Evolutionary conservation across 2,888 invertebrate genomes (phyloP), one percentile per base, ranked within the genome.

Genomic region (Scelioninae gen. 2): DNA sequence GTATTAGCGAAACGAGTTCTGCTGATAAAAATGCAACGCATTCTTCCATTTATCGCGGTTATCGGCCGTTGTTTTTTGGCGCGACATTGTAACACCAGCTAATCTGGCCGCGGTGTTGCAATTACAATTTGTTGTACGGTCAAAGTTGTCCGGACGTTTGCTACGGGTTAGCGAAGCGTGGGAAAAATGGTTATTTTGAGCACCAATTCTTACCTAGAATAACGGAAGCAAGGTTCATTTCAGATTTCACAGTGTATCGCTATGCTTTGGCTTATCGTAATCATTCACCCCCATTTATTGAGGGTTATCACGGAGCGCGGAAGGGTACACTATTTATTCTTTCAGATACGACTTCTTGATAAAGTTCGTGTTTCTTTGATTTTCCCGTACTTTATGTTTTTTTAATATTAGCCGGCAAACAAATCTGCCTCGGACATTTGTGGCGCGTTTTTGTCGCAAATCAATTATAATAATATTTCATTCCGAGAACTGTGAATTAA

Each of bases 301-400:
- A 69, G 78, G 78, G 80, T 81, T 82, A 82, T 82, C 82, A 75
- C 73, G 77, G 74, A 75, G 67, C 48, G 77, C 74, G 65, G 78
- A 78, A 77, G 81, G 80, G 78, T 80, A 78, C 77, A 68, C 61
- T 82, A 79, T 82, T 82, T 82, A 81, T 81, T 79, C 75, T 79
- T 64, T 52, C 68, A 74, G 80, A 82, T 81, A 80, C 69, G 77
- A 55, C 16, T 71, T 48, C 71, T 39, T 73, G 82, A 82, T 82
- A 80, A 79, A 78, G 77, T 80, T 74, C 68, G 78, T 76, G 71
- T 77, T 69, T 78, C 68, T 79, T 81, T 80, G 75, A 81, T 81
- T 80, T 81, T 78, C 78, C 79, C 75, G 77, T 31, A 76, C 39
- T 75, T 75, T 68, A 73, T 75, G n/a, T 43, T 43, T 19, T 43